Base-by-base conservation (phyloP, 2,888 invertebrate genomes). In the Rosalia funebris region DNA sequence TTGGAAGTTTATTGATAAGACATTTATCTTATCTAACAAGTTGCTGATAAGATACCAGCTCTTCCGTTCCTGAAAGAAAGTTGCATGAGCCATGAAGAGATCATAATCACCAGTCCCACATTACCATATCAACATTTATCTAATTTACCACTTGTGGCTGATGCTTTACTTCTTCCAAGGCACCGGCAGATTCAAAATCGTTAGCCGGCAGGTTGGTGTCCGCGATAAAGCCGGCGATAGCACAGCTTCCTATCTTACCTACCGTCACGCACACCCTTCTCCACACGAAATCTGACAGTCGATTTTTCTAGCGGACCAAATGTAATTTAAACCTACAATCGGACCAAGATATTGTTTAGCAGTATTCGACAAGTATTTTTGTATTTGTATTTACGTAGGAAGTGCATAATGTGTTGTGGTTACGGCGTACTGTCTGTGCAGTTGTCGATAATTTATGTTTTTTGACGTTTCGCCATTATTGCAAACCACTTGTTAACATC, bases 401-500 rank as follows among this genome's bases (percentile, higher is more conserved):
- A 71, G 75, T 75, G 74, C 68, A 68, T 72, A 67, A 71, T 75
- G 75, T 76, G 74, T 71, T 73, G 75, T 74, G 78, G 71, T 68
- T 66, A 65, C 72, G 66, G 62, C 70, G 73, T 73, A 78, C 70
- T 71, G 66, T 71, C 65, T 63, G 67, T 71, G 71, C 69, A 71
- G 71, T 71, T 74, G 71, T 72, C 68, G 70, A 70, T 73, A 70
- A 69, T 71, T 69, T 69, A 71, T 73, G 70, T 73, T 71, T 69
- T 72, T 74, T 76, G 75, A 72, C 71, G 69, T 74, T 70, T 76
- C 79, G 80, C 79, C 80, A 80, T 80, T 76, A 79, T 78, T 76
- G 69, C 74, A 78, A 81, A 81, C 82, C 82, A 81, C 82, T 82
- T 82, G 82, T 81, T 81, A 82, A 79, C 80, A 62, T 56, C 68